Percentiles rank a stretch among this genome's conserved stretches.
These are phyloP conservation scores for Odontocolon sp. DNA, from an alignment of 2,888 invertebrate genomes.

Conservation along the genomic window DNA sequence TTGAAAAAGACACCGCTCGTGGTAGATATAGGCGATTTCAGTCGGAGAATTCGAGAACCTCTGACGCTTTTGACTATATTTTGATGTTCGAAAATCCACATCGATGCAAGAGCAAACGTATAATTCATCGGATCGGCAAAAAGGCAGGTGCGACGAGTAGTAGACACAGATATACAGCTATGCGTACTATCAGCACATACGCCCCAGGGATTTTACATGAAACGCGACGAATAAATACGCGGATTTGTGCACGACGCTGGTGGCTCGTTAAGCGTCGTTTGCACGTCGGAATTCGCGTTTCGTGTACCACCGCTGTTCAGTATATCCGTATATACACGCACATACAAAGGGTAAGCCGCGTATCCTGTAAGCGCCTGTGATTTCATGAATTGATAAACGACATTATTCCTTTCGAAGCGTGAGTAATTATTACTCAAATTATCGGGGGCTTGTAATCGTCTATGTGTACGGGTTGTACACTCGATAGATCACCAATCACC, in stretches of 20 bases:
- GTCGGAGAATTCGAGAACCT: slow-evolving; percentile 18
- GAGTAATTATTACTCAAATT: slow-evolving; percentile 54
- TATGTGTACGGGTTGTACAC: slow-evolving; percentile 5
- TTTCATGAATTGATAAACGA: slow-evolving; percentile 57
- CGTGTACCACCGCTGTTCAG: slow-evolving; percentile 1
- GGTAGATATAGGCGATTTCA: neutral
- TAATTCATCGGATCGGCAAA: slow-evolving; percentile 78
- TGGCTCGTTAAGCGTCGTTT: slow-evolving; percentile 65
- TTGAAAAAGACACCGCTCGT: too few relatives aligned
- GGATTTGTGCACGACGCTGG: slow-evolving; percentile 69
- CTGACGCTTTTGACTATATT: slow-evolving; percentile 45
- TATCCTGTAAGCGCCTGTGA: slow-evolving; percentile 45
- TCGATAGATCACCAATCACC: slow-evolving; percentile 47
- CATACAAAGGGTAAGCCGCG: slow-evolving; percentile 55
- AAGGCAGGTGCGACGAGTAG: slow-evolving; percentile 73
- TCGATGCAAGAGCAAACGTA: slow-evolving; percentile 69
- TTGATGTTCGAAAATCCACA: slow-evolving; percentile 51
- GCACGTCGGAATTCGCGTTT: slow-evolving; percentile 56
- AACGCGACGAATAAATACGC: slow-evolving; percentile 77
- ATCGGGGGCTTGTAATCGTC: slow-evolving; percentile 40
- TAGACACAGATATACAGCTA: slow-evolving; percentile 28
- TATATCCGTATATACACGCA: neutral
- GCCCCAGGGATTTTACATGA: slow-evolving; percentile 73
- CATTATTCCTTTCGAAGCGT: slow-evolving; percentile 51
- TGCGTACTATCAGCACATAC: slow-evolving; percentile 23